Evolutionary conservation across 1,140 invertebrate genomes (phyloP).

Genomic region (Chelonus insularis): DNA sequence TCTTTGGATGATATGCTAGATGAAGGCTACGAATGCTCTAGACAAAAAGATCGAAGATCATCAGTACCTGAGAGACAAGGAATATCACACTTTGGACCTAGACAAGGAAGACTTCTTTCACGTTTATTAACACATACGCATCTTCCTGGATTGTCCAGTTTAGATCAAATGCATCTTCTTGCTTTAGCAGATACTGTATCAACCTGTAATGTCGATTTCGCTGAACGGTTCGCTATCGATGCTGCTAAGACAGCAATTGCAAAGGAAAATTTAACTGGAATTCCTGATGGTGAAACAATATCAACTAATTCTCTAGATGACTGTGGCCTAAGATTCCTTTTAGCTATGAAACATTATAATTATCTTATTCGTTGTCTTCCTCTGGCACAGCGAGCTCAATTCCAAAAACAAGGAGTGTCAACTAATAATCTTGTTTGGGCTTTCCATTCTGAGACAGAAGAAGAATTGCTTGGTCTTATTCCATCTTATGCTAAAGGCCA

Average conservation of each 20-base stretch:
- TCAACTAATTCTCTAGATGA: constrained; percentile 89
- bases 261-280: constrained; percentile 70
- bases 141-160: constrained; percentile 91
- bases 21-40: constrained; percentile 66
- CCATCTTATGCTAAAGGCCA: constrained; percentile 84
- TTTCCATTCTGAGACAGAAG: constrained; percentile 97
- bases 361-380: constrained; percentile 91
- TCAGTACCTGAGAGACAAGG: constrained; percentile 71
- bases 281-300: constrained; percentile 67
- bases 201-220: constrained; percentile 85
- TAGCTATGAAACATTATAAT: constrained; percentile 97
- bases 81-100: constrained; percentile 80
- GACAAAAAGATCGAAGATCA: constrained; percentile 67
- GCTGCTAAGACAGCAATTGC: constrained; percentile 72
- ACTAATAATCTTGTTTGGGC: constrained; percentile 97
- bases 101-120: constrained; percentile 80
- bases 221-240: constrained; percentile 80
- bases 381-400: constrained; percentile 79
- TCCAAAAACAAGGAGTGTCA: constrained; percentile 88
- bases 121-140: constrained; percentile 93
- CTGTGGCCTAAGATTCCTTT: constrained; percentile 92
- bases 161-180: constrained; percentile 99
- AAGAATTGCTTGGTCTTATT: constrained; percentile 89
- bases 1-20: constrained; percentile 79
- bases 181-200: constrained; percentile 97